A percentile compares a stretch with the other conserved stretches of the same genome.
Conservation (phyloP, 2,888 invertebrate genomes). For the Spialia ferax region DNA sequence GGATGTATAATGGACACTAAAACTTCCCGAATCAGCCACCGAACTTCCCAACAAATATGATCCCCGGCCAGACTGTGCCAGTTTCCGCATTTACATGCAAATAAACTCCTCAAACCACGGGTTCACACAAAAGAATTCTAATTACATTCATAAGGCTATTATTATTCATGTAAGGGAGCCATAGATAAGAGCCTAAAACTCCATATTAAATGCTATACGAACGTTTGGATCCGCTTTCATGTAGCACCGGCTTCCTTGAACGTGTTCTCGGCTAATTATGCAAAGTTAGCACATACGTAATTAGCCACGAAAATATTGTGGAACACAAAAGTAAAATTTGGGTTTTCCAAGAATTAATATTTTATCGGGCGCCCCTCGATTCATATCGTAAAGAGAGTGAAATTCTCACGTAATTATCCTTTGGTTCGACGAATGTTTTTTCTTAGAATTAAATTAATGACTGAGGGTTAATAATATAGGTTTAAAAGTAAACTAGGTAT, state of each 20-base stretch:
- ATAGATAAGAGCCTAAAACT: constrained; percentile 42
- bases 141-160: constrained; percentile 45
- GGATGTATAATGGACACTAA: too few relatives aligned
- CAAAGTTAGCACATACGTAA: constrained; percentile 3
- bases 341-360: not conserved
- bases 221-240: constrained; percentile 22
- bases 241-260: constrained; percentile 4
- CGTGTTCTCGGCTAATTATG: constrained; percentile 11
- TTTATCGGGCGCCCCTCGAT: not conserved
- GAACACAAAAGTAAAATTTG: not conserved
- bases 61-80: not conserved
- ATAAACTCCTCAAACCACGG: constrained; percentile 8
- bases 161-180: constrained; percentile 46
- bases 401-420: not conserved
- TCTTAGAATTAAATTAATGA: too few relatives aligned
- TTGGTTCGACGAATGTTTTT: not conserved
- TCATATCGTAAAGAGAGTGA: not conserved
- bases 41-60: not conserved
- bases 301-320: constrained; percentile 12
- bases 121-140: constrained; percentile 45
- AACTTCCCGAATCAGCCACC: not conserved
- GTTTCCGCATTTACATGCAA: constrained; percentile 16
- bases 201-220: constrained; percentile 38
- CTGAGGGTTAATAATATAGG: too few relatives aligned
- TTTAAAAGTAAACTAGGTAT: too few relatives aligned